These are phyloP conservation scores for Lymantria dispar DNA, from an alignment of 2,888 invertebrate species.

Conservation along the genomic window DNA sequence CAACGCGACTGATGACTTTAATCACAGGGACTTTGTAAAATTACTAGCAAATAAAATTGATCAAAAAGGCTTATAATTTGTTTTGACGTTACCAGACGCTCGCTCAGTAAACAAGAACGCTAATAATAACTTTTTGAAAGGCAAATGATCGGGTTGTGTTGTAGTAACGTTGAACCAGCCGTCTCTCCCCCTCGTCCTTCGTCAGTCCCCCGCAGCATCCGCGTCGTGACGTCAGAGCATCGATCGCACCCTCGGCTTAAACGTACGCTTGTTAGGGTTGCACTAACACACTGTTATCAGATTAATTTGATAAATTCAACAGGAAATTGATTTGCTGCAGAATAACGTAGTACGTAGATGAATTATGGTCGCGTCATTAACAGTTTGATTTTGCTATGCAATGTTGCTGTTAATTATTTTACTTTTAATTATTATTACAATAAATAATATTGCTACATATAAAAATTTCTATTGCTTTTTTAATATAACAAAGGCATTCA, in stretches of 20 bases:
- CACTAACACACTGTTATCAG: conserved; percentile 24
- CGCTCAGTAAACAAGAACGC: conserved; percentile 39
- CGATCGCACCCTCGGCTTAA: conserved; percentile 63
- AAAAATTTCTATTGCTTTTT: too few species aligned
- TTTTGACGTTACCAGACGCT: conserved; percentile 30
- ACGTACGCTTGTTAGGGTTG: conserved; percentile 51
- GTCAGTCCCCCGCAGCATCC: conserved; percentile 53
- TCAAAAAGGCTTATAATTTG: conserved; percentile 35
- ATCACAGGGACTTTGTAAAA: conserved; percentile 9
- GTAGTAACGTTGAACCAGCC: conserved; percentile 29
- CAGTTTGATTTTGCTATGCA: too few species aligned
- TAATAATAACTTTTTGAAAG: conserved; percentile 58
- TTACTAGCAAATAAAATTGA: neutral
- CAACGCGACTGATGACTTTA: conserved; percentile 14
- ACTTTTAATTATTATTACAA: too few species aligned
- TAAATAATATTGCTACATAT: too few species aligned
- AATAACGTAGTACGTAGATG: too few species aligned
- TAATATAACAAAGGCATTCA: conserved; percentile 1
- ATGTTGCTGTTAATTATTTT: too few species aligned
- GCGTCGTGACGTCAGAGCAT: conserved; percentile 71
- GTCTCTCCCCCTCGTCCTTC: conserved; percentile 31
- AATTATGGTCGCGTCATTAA: too few species aligned
- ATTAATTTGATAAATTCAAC: conserved; percentile 27
- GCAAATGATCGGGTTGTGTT: conserved; percentile 48
- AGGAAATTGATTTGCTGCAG: conserved; percentile 27